Evolutionary conservation across 92 coral and sea anemone genomes (phyloP).

Genomic region (Siderastrea radians): DNA sequence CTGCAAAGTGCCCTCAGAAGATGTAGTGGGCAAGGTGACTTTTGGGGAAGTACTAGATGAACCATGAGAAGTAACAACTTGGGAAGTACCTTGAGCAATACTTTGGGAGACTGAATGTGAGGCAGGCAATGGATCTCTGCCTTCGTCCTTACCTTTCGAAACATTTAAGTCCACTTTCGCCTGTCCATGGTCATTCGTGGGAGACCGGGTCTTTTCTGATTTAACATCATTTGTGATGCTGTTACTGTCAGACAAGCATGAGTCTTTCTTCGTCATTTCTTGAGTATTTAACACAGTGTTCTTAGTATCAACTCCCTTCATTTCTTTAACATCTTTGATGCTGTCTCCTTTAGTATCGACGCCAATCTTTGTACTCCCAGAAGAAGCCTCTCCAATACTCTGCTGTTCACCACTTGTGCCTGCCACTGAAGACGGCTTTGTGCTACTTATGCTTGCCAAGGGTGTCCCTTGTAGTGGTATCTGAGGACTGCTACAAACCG

Average conservation of each 20-base stretch:
- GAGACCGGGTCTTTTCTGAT: neutral
- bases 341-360: neutral
- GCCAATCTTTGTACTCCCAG: neutral
- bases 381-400: neutral
- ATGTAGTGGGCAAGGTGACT: neutral
- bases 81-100: neutral
- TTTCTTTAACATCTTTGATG: neutral
- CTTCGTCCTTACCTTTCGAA: neutral
- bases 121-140: neutral
- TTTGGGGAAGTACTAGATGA: neutral
- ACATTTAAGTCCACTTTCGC: neutral
- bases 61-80: neutral
- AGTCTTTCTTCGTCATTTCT: neutral
- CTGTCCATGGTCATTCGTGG: neutral
- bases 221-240: neutral
- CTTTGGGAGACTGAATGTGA: neutral
- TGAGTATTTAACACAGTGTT: neutral
- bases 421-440: neutral
- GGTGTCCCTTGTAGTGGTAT: conserved; percentile 30
- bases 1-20: neutral
- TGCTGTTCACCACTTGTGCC: neutral
- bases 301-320: neutral
- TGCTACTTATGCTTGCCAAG: conserved; percentile 27
- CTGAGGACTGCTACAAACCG: conserved; percentile 77
- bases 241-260: neutral